Evolutionary conservation across 2,113 vertebrate species (phyloP).

Genomic region (Fukomys damarensis): DNA sequence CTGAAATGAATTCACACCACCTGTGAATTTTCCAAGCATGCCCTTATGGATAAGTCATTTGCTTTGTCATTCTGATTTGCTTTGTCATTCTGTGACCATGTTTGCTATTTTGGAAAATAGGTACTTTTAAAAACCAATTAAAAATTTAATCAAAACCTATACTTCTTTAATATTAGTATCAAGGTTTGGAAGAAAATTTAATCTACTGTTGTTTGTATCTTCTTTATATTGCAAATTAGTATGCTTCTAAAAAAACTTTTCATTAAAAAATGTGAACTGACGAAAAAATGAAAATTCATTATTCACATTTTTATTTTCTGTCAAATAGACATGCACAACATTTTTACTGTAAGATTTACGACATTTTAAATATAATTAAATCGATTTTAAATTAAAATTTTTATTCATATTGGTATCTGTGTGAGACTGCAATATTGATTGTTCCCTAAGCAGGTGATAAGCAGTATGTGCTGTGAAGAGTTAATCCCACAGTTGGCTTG

Average conservation of each 20-base stretch:
- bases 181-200: background rate
- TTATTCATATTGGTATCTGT: background rate
- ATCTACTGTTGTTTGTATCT: background rate
- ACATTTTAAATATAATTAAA: background rate
- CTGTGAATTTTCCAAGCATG: background rate
- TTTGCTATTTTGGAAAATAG: slow-evolving; percentile 18
- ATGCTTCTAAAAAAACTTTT: background rate
- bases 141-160: background rate
- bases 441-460: too few species aligned
- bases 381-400: background rate
- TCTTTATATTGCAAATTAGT: background rate
- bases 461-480: too few species aligned
- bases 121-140: background rate
- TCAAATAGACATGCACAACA: background rate
- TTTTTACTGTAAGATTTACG: slow-evolving; percentile 3
- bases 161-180: background rate
- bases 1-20: background rate
- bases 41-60: background rate
- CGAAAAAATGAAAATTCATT: background rate
- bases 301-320: slow-evolving; percentile 14
- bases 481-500: too few species aligned
- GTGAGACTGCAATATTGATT: too few species aligned
- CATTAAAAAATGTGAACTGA: background rate
- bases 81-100: background rate
- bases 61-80: background rate